Conservation (phyloP, 2,888 invertebrate genomes). For the Cetonia aurata region DNA sequence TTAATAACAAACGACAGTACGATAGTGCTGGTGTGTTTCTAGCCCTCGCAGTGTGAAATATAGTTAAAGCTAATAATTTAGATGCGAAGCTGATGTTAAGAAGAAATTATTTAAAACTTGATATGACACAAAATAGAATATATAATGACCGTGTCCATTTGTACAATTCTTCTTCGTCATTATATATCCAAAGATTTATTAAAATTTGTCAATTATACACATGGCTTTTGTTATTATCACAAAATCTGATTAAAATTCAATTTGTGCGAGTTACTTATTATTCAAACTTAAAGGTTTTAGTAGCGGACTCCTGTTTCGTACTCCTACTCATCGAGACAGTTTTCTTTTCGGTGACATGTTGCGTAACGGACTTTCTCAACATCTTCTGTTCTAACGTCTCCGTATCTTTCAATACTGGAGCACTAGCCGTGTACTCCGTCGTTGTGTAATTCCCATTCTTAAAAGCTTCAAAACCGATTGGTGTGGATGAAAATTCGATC, state of each 20-base stretch:
- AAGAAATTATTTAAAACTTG: neutral
- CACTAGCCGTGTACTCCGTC: conserved; percentile 62
- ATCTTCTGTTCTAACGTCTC: conserved; percentile 76
- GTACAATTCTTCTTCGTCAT: conserved; percentile 12
- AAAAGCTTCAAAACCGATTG: conserved; percentile 56
- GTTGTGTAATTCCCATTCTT: conserved; percentile 61
- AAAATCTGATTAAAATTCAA: neutral
- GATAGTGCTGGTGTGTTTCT: no score
- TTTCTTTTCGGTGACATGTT: conserved; percentile 77
- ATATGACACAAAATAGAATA: conserved; percentile 34
- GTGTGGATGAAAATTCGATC: conserved; percentile 48
- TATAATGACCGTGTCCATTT: conserved; percentile 23
- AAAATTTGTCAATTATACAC: conserved; percentile 2
- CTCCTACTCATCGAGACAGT: conserved; percentile 74
- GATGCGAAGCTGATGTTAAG: no score
- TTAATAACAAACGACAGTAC: no score
- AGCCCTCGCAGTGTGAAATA: neutral
- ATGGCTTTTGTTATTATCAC: neutral
- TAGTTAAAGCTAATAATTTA: neutral
- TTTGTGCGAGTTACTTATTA: conserved; percentile 46
- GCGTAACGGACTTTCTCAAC: conserved; percentile 77
- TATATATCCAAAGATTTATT: conserved; percentile 20
- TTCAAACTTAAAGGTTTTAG: conserved; percentile 65
- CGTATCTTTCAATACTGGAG: conserved; percentile 65
- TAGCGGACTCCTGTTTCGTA: conserved; percentile 64